phyloP scores from a whole-genome alignment of 1,140 invertebrate species.

The Drosophila seguyi region DNA sequence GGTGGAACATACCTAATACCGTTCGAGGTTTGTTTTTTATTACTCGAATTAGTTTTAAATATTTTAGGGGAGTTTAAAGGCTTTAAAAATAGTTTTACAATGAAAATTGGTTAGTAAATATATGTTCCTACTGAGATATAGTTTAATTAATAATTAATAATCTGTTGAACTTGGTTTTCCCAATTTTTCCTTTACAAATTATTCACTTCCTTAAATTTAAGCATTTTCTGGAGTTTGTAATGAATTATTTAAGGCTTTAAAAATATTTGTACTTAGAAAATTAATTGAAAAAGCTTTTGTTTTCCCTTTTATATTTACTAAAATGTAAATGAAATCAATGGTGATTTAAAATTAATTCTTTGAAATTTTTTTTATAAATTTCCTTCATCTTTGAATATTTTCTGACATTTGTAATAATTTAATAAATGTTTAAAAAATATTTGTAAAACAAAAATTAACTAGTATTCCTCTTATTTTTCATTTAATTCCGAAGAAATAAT shows the following conservation, averaged over 20 bases:
- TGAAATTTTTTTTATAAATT: too few relatives aligned
- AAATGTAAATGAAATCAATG: too few relatives aligned
- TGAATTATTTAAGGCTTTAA: not conserved
- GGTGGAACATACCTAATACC: not conserved
- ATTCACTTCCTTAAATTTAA: too few relatives aligned
- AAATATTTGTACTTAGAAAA: not conserved
- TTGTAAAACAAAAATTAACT: not conserved
- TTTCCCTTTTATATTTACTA: not conserved
- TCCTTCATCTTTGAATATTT: too few relatives aligned
- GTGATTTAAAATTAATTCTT: too few relatives aligned
- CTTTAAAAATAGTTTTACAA: not conserved
- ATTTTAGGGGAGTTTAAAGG: not conserved
- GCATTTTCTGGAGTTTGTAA: too few relatives aligned
- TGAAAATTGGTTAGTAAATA: not conserved
- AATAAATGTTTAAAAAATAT: not conserved
- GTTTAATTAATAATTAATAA: not conserved
- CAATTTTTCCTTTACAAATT: too few relatives aligned
- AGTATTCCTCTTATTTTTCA: too few relatives aligned
- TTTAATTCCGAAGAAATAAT: too few relatives aligned
- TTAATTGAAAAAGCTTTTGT: not conserved
- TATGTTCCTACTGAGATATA: not conserved
- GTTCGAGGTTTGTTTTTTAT: constrained; percentile 1
- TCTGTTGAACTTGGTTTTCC: too few relatives aligned
- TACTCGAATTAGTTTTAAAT: not conserved
- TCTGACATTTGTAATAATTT: not conserved